These are phyloP conservation scores for Cerastis leucographa DNA, from an alignment of 2,888 invertebrate genomes.

Conservation along the genomic window DNA sequence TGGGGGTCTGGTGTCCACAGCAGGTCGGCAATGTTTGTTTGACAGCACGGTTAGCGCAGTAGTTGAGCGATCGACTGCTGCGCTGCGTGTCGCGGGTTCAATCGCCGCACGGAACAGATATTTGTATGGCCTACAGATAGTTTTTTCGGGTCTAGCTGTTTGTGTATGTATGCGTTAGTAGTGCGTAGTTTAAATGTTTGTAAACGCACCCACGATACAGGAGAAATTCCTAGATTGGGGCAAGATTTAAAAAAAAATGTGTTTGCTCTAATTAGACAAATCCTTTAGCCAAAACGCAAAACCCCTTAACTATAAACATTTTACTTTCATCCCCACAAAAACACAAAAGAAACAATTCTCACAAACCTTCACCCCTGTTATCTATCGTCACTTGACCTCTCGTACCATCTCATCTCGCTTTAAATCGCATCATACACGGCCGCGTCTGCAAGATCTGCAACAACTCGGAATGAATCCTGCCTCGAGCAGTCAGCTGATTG, in stretches of 20 bases:
- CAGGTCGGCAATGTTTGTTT: neutral
- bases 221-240: no score
- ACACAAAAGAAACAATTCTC: conserved; percentile 19
- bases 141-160: no score
- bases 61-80: no score
- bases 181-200: no score
- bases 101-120: no score
- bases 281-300: neutral
- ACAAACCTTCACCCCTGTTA: conserved; percentile 40
- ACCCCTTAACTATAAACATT: neutral
- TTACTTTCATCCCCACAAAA: neutral
- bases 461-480: conserved; percentile 73
- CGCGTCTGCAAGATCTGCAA: conserved; percentile 70
- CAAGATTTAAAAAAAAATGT: no score
- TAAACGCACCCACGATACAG: no score
- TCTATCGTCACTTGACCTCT: conserved; percentile 63
- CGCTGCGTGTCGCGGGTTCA: no score
- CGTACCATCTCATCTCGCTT: conserved; percentile 68
- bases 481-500: conserved; percentile 77
- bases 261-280: neutral
- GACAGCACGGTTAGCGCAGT: no score
- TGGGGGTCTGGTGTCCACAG: neutral
- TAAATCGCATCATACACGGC: conserved; percentile 77
- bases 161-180: no score
- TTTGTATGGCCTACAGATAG: no score